Evolutionary conservation across 1,140 invertebrate genomes (phyloP), one percentile per base, ranked within the genome.

Genomic region (Drosophila cardini): DNA sequence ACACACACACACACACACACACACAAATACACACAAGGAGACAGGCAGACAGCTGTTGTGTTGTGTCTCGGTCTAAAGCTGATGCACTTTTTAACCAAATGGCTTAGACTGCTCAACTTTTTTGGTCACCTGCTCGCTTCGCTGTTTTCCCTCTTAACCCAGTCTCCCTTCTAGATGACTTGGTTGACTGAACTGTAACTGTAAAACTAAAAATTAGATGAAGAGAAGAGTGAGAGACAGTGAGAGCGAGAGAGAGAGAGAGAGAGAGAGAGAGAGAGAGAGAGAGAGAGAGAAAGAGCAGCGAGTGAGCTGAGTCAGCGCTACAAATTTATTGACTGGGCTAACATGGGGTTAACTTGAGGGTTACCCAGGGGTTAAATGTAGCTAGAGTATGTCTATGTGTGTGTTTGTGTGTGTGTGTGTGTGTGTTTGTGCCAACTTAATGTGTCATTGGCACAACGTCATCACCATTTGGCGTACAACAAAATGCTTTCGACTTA

Each of bases 361-460:
- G 61, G 61, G 48, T 63, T 53, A 63, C 36, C 61, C 21, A 42
- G 48, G 13, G 64, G 30, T 55, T 67, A 72, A 46, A 9, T 30
- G n/a, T 34, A 30, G 58, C 13, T 58, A 48, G 50, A 32, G 42
- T 32, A 34, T 48, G 32, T 30, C 32, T 21, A n/a, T 10, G 6
- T 15, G 26, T 42, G 6, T 13, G 6, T n/a, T 10, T 38, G 2
- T 38, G 9, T 38, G 9, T 38, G 8, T 36, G 11, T 36, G 34
- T 36, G 3, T 40, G 2, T 40, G 38, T 40, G 11, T 40, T 11
- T 40, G 11, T 40, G 38, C 32, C 34, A 57, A 58, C 64, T 74
- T 62, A 62, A 74, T 70, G 65, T 70, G 65, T 74, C 72, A 69
- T 69, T 69, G 72, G 50, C 65, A 67, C 55, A 72, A 52, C 53